A percentile compares a stretch with the other conserved stretches of the same genome.
Conservation (phyloP, 2,888 invertebrate species). For the Lasioglossum oenotherae region DNA sequence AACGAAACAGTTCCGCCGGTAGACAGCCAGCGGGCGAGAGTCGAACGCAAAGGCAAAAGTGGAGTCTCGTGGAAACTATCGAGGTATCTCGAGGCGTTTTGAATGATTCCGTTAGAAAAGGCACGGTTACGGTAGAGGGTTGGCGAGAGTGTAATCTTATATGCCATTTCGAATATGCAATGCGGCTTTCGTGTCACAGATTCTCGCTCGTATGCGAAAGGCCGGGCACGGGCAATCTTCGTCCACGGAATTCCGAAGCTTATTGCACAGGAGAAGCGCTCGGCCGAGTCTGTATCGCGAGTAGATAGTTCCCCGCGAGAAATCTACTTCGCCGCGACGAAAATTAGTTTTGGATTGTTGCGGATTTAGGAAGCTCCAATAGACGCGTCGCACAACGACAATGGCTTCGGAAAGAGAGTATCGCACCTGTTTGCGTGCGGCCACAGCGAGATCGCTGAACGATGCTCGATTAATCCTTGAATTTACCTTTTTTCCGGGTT, state of each 20-base stretch:
- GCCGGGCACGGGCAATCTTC: conserved; percentile 55
- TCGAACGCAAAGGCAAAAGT: neutral
- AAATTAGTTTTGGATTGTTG: neutral
- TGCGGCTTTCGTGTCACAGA: conserved; percentile 16
- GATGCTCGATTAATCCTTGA: no score
- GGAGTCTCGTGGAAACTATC: neutral
- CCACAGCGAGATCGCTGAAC: no score
- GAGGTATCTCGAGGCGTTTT: conserved; percentile 5
- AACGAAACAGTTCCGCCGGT: neutral
- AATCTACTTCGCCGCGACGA: neutral
- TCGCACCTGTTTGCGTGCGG: neutral
- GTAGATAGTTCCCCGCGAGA: neutral
- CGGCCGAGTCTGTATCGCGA: conserved; percentile 12
- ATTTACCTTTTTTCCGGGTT: no score
- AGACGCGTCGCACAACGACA: neutral
- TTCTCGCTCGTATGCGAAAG: conserved; percentile 18
- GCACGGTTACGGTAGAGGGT: conserved; percentile 16
- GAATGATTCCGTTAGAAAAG: conserved; percentile 33
- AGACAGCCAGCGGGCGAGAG: neutral
- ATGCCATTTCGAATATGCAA: conserved; percentile 50
- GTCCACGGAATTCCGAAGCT: conserved; percentile 52
- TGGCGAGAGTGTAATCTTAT: conserved; percentile 43
- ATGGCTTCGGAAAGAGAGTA: neutral
- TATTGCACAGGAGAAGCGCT: conserved; percentile 22
- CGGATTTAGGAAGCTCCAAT: neutral